Base-by-base conservation (phyloP, 2,113 vertebrate species). In the Axis porcinus region DNA sequence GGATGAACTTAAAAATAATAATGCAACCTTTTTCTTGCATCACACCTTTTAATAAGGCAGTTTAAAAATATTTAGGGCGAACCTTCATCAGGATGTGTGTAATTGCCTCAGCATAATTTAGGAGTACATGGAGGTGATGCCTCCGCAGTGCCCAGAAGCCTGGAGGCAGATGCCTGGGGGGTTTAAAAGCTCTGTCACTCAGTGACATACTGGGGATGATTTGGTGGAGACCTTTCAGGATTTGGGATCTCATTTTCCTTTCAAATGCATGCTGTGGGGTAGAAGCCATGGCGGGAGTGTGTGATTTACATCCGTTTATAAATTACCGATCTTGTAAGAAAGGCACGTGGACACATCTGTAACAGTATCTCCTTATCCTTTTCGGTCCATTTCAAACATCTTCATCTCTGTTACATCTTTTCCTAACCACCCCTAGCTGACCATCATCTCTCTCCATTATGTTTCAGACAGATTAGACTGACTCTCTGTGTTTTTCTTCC, bases 1-100 rank as follows among this genome's bases (percentile, higher is more conserved):
- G 78, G 85, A 70, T 92, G 62, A 94, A 94, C 91, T 93, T 96
- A 97, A 96, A 97, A 96, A 95, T 93, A 96, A 86, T 70, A 90
- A 92, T 84, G 76, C 33, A 43, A 30, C 64, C 30, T 86, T 94
- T 60, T 57, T 86, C 83, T 96, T 97, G 33, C 6, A 86, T 92
- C 58, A 54, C 79, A 93, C 55, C 30, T 97, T 91, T 85, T 96
- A 92, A 96, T 95, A 94, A 90, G 43, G n/a, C 5, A 4, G 33
- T 43, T 82, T 91, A 94, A 95, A 97, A 96, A 89, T 94, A 86
- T 87, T 95, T 94, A 87, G 76, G 54, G 52, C 79, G 76, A 92
- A 58, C 25, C 60, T 92, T 96, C 74, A 40, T 54, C 28, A 55
- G 23, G 67, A 79, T 85, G 19, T 10, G 8, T 92, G 85, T 86